phyloP scores from a whole-genome alignment of 2,888 invertebrate genomes.

The Pterobdella sp. region DNA sequence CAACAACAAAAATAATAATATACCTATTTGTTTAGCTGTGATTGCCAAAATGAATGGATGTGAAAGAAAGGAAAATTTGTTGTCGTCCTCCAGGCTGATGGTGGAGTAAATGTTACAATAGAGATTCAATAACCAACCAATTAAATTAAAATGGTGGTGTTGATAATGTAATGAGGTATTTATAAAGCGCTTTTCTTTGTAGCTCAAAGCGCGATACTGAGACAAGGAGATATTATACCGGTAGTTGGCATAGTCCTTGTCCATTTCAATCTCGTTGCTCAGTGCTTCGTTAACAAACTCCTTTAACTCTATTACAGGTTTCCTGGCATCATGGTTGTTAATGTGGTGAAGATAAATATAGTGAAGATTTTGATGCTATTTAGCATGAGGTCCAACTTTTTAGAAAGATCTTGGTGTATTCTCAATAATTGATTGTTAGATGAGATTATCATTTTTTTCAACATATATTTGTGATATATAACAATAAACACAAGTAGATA shows the following conservation, averaged over 20 bases:
- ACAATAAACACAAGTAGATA: too few species aligned
- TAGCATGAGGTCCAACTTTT: too few species aligned
- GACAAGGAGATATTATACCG: slow-evolving; percentile 53
- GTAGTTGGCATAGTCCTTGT: slow-evolving; percentile 82
- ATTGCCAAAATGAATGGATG: slow-evolving; percentile 84
- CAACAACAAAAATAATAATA: neutral
- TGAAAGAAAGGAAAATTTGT: slow-evolving; percentile 69
- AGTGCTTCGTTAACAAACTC: slow-evolving; percentile 90
- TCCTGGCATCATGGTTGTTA: neutral
- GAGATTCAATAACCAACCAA: neutral
- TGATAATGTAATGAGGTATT: too few species aligned
- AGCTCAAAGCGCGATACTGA: neutral
- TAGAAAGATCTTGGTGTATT: too few species aligned
- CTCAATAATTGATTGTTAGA: too few species aligned
- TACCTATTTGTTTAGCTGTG: slow-evolving; percentile 74
- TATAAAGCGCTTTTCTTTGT: too few species aligned
- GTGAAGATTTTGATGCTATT: neutral
- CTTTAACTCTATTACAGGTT: slow-evolving; percentile 48
- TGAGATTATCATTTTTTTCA: too few species aligned
- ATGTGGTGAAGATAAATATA: neutral
- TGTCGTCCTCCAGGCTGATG: slow-evolving; percentile 41
- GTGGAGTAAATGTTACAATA: neutral
- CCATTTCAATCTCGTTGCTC: slow-evolving; percentile 86
- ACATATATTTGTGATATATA: too few species aligned
- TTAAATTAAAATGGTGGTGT: too few species aligned